phyloP scores from a whole-genome alignment of 2,888 invertebrate species.

The Acrocyrtus sp. region DNA sequence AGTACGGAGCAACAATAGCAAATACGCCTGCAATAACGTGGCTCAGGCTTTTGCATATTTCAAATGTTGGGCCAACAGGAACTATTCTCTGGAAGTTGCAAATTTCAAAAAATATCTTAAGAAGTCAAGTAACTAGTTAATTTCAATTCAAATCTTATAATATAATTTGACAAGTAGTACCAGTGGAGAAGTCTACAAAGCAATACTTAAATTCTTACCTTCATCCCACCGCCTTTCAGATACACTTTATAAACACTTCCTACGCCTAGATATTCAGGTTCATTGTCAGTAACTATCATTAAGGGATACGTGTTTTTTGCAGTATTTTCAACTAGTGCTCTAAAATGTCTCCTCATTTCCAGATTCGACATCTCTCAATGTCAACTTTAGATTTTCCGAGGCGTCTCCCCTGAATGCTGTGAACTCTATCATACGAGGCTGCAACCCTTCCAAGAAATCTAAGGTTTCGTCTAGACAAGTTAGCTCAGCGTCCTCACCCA shows the following conservation, averaged over 20 bases:
- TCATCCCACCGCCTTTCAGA: constrained; percentile 33
- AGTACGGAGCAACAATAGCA: constrained; percentile 33
- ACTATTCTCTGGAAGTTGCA: constrained; percentile 29
- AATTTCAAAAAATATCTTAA: neutral
- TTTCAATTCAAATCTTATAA: constrained; percentile 16
- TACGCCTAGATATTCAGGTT: constrained; percentile 29
- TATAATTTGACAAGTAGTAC: constrained; percentile 22
- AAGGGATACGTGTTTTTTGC: constrained; percentile 36
- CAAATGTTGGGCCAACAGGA: constrained; percentile 33
- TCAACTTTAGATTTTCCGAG: constrained; percentile 22
- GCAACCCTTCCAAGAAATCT: neutral
- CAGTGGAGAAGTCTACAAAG: constrained; percentile 8
- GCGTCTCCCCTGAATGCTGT: constrained; percentile 27
- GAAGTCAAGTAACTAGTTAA: neutral
- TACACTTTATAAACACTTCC: constrained; percentile 44
- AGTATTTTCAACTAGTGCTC: constrained; percentile 12
- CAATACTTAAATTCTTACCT: constrained; percentile 21
- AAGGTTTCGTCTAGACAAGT: constrained; percentile 35
- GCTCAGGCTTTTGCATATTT: constrained; percentile 34
- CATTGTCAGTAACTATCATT: constrained; percentile 37
- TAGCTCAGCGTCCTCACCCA: constrained; percentile 18
- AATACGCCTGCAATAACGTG: constrained; percentile 40
- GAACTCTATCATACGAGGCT: constrained; percentile 5
- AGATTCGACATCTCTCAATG: constrained; percentile 30
- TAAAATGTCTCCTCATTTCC: constrained; percentile 35